Evolutionary conservation across 1,140 invertebrate species (phyloP).

Genomic region (Caenorhabditis inopinata): DNA sequence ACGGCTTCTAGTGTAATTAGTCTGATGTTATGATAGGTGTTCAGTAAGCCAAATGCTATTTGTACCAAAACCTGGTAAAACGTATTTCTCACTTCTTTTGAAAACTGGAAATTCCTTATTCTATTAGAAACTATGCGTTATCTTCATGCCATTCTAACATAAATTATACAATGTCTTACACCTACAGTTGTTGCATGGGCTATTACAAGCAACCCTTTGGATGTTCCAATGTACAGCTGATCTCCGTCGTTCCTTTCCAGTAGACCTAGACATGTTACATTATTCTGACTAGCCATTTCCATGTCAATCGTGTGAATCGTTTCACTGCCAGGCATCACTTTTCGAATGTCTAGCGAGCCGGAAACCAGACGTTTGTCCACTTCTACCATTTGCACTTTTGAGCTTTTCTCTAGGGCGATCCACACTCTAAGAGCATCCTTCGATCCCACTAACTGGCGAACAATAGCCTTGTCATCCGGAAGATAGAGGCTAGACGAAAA

Average conservation of each 20-base stretch:
- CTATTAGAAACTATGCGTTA: no score
- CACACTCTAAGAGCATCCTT: constrained; percentile 28
- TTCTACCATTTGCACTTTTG: constrained; percentile 33
- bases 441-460: neutral
- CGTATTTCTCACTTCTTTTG: no score
- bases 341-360: constrained; percentile 79
- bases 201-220: constrained; percentile 86
- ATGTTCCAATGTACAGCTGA: constrained; percentile 81
- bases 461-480: constrained; percentile 21
- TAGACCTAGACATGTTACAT: constrained; percentile 78
- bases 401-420: constrained; percentile 30
- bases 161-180: no score
- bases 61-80: no score
- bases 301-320: constrained; percentile 85
- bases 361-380: constrained; percentile 29
- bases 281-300: constrained; percentile 72
- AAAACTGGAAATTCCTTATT: no score
- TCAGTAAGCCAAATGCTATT: no score
- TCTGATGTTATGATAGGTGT: no score
- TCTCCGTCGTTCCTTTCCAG: constrained; percentile 70
- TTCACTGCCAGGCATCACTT: constrained; percentile 85
- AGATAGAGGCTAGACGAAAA: constrained; percentile 49
- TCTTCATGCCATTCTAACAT: no score
- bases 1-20: no score
- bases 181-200: constrained; percentile 75